Evolutionary conservation across 1,140 invertebrate genomes (phyloP).

Genomic region (Acromyrmex echinatior): DNA sequence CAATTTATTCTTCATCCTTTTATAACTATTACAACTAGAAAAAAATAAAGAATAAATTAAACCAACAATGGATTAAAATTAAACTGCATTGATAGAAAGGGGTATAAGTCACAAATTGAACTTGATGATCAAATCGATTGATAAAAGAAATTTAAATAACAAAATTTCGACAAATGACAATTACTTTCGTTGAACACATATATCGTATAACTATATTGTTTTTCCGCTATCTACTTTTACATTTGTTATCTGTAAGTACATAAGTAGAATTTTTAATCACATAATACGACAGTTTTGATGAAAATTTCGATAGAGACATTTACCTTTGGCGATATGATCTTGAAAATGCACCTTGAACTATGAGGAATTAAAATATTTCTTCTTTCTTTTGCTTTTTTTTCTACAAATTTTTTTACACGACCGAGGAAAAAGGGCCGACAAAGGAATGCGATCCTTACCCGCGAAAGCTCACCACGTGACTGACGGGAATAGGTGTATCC

Average conservation of each 20-base stretch:
- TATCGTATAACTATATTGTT: no score
- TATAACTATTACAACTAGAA: no score
- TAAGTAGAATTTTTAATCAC: background rate
- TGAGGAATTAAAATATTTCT: background rate
- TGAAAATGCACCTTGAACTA: slow-evolving; percentile 1
- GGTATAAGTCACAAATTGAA: background rate
- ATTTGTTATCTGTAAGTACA: background rate
- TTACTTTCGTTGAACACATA: background rate
- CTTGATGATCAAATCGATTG: background rate
- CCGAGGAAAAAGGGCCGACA: background rate
- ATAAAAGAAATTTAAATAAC: background rate
- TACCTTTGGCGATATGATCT: slow-evolving; percentile 25
- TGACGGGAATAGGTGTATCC: slow-evolving; percentile 55
- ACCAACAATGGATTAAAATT: no score
- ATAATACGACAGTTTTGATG: background rate
- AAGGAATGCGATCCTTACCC: slow-evolving; percentile 44
- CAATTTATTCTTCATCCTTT: no score
- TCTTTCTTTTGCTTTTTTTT: background rate
- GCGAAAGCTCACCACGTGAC: slow-evolving; percentile 58
- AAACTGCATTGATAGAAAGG: no score
- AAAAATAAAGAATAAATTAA: no score
- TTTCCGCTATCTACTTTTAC: background rate
- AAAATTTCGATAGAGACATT: background rate
- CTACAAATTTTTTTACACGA: background rate
- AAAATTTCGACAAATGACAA: background rate